These are phyloP conservation scores for Cuculus canorus DNA, from an alignment of 2,797 vertebrate species.

Conservation along the genomic window DNA sequence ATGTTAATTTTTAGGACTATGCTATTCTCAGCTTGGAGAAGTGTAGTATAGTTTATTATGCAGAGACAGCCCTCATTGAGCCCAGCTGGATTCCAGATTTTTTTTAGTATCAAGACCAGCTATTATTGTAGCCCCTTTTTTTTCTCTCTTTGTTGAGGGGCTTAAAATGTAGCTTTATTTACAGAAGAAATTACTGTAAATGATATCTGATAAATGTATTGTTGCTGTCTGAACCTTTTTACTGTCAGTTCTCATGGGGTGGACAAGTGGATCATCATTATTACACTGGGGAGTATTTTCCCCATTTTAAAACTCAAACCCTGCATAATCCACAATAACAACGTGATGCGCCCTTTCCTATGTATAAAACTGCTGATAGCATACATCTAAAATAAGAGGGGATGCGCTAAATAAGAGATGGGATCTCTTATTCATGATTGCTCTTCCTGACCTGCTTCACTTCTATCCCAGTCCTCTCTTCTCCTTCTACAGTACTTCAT, in stretches of 20 bases:
- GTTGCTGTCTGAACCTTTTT: not conserved
- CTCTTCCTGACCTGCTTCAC: not conserved
- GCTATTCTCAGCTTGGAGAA: not conserved
- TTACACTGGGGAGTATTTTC: not conserved
- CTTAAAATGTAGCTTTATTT: conserved; percentile 27
- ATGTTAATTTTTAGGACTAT: not conserved
- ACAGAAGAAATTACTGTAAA: not conserved
- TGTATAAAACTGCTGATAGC: conserved; percentile 16
- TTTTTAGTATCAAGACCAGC: not conserved
- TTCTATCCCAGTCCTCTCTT: not conserved
- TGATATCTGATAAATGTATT: not conserved
- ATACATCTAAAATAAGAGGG: too few relatives aligned
- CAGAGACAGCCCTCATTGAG: not conserved
- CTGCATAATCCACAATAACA: not conserved
- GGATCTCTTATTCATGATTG: not conserved
- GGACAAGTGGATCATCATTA: not conserved
- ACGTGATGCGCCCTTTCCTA: not conserved
- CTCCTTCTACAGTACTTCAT: not conserved
- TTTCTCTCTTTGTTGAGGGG: not conserved
- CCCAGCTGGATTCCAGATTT: not conserved
- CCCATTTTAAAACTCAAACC: not conserved
- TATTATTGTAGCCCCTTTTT: not conserved
- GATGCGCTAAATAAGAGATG: not conserved
- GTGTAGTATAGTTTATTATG: not conserved
- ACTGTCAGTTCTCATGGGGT: not conserved